phyloP scores from a whole-genome alignment of 2,797 vertebrate species.

The Lates japonicus region DNA sequence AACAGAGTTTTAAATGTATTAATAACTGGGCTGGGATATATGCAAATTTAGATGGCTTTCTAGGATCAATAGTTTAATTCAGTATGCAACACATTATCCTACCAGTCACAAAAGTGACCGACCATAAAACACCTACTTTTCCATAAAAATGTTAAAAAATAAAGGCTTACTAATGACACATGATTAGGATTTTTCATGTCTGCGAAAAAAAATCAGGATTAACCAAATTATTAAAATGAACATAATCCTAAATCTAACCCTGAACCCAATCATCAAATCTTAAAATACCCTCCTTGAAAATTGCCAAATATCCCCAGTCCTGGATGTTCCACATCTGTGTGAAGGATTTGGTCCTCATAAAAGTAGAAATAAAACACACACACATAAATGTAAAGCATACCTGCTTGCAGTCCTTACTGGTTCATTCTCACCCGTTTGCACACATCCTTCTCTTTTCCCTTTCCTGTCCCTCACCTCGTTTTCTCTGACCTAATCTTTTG shows the following conservation, averaged over 20 bases:
- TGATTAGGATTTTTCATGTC: no score
- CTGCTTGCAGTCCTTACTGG: constrained; percentile 3
- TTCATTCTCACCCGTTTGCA: constrained; percentile 39
- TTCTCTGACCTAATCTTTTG: constrained; percentile 66
- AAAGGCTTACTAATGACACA: no score
- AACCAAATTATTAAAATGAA: not conserved
- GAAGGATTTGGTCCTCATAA: not conserved
- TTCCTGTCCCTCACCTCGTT: constrained; percentile 42
- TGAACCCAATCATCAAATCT: not conserved
- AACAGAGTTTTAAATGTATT: no score
- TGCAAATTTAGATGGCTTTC: no score
- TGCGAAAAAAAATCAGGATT: no score
- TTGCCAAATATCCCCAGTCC: not conserved
- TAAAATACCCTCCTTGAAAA: not conserved
- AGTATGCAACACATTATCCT: no score
- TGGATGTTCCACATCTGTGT: not conserved
- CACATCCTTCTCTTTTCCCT: constrained; percentile 27
- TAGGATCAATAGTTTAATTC: no score
- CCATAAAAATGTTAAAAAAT: no score
- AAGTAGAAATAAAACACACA: not conserved
- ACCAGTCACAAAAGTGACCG: no score
- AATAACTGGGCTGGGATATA: no score
- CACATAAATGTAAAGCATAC: constrained; percentile 31
- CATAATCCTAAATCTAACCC: not conserved
- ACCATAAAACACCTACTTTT: no score